Base-by-base conservation (phyloP, 2,113 vertebrate genomes). In the Mobula birostris region DNA sequence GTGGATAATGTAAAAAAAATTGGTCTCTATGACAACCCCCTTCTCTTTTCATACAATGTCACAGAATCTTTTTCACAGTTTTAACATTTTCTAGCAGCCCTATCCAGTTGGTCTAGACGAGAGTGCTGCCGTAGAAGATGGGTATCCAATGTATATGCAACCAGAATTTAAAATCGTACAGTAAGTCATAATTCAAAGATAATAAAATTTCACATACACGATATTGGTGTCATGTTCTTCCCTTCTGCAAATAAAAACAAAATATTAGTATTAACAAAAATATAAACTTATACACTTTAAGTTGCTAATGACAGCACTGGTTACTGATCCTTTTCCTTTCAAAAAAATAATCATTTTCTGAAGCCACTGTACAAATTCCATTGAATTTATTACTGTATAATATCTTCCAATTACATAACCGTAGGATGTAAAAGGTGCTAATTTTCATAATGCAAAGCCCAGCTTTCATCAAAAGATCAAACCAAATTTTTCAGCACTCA, bases 131-230 rank as follows among this genome's bases (percentile, higher is more conserved):
- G 66, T 66, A 58, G 29, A 87, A 61, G 85, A 11, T 88, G 36
- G 15, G 21, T 74, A 74, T 93, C 36, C 14, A 56, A 40, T 68
- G 58, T 21, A 90, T 68, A 14, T 68, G 14, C 61, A 90, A 58
- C 5, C 24, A 11, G 63, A 90, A 36, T 68, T 68, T 12, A 36
- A 68, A 90, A 14, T 1, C 6, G 61, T 90, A 68, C 63, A 90
- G 63, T 19, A 12, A 17, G 27, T n/a, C 12, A 87, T 21, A 93
- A 93, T 93, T 72, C 66, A 72, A 72, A 21, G 32, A 91, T 92
- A 74, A 74, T 76, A 93, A 74, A 74, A 93, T 93, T 72, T 56
- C 21, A 48, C 91, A 76, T 93, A 93, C 91, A 92, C 70, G 88
- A 56, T 56, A 93, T 48, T 5, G 91, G 32, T 93, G 68, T 14